Evolutionary conservation across 2,888 invertebrate genomes (phyloP).

Genomic region (Trichacis sp.): DNA sequence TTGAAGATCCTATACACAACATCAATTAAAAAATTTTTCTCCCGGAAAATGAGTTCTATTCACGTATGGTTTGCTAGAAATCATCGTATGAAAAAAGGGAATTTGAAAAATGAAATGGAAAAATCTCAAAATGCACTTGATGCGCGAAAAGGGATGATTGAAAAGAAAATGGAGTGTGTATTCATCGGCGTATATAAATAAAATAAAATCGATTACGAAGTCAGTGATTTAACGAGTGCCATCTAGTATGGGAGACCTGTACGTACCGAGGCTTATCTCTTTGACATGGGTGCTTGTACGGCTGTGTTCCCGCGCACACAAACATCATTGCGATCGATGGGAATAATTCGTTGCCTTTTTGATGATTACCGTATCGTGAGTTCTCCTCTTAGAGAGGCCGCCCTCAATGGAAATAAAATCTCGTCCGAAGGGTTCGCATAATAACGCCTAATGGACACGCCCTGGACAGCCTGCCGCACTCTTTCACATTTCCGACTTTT

Average conservation of each 20-base stretch:
- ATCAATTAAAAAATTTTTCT: too few relatives aligned
- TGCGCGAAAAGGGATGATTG: neutral
- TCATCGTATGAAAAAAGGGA: constrained; percentile 12
- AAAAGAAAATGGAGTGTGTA: neutral
- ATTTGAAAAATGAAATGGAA: neutral
- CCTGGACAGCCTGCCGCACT: constrained; percentile 45
- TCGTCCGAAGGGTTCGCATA: constrained; percentile 49
- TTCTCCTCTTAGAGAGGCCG: constrained; percentile 43
- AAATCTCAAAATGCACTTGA: neutral
- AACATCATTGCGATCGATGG: constrained; percentile 61
- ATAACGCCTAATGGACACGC: constrained; percentile 50
- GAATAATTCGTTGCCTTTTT: constrained; percentile 61
- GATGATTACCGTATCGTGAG: constrained; percentile 52
- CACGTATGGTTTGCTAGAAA: too few relatives aligned
- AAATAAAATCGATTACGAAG: constrained; percentile 13
- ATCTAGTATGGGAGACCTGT: neutral
- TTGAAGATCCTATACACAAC: too few relatives aligned
- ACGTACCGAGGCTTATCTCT: constrained; percentile 47
- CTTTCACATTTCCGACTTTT: constrained; percentile 33
- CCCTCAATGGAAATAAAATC: constrained; percentile 54
- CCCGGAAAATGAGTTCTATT: too few relatives aligned
- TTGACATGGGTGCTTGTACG: constrained; percentile 53
- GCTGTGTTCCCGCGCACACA: too few relatives aligned
- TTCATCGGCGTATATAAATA: constrained; percentile 4
- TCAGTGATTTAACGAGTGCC: constrained; percentile 26